phyloP scores from a whole-genome alignment of 2,888 invertebrate genomes.

The Andrena dorsata region DNA sequence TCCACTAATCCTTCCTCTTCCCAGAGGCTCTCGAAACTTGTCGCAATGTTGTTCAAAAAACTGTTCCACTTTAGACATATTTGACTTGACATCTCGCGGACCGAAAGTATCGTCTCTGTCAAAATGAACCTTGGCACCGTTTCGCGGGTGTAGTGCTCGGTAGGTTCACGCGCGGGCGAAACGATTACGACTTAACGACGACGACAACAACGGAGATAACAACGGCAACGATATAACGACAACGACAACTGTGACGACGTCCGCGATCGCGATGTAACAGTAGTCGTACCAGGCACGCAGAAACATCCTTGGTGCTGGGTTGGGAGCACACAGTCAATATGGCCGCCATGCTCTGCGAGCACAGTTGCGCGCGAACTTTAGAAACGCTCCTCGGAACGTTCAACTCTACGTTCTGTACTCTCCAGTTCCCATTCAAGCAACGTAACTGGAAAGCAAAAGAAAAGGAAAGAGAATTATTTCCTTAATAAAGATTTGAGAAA shows the following conservation, averaged over 20 bases:
- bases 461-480: background rate
- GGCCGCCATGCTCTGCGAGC: conserved; percentile 53
- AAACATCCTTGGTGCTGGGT: conserved; percentile 71
- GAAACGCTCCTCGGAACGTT: conserved; percentile 22
- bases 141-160: conserved; percentile 18
- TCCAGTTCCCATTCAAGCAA: background rate
- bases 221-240: conserved; percentile 36
- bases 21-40: conserved; percentile 88
- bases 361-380: conserved; percentile 52
- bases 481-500: background rate
- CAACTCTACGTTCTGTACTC: background rate
- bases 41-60: conserved; percentile 88
- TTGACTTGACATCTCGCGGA: conserved; percentile 85
- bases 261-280: conserved; percentile 62
- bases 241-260: conserved; percentile 49
- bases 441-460: background rate
- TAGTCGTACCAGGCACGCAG: conserved; percentile 72
- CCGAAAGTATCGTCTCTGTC: conserved; percentile 16
- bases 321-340: conserved; percentile 64
- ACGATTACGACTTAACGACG: conserved; percentile 19
- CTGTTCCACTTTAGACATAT: conserved; percentile 91
- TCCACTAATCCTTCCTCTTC: conserved; percentile 89
- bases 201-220: conserved; percentile 33
- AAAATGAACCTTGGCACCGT: conserved; percentile 19
- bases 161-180: conserved; percentile 33